Percentiles rank a stretch among this genome's conserved stretches.
phyloP scores from a whole-genome alignment of 2,888 invertebrate genomes.

The Iphiclides podalirius region DNA sequence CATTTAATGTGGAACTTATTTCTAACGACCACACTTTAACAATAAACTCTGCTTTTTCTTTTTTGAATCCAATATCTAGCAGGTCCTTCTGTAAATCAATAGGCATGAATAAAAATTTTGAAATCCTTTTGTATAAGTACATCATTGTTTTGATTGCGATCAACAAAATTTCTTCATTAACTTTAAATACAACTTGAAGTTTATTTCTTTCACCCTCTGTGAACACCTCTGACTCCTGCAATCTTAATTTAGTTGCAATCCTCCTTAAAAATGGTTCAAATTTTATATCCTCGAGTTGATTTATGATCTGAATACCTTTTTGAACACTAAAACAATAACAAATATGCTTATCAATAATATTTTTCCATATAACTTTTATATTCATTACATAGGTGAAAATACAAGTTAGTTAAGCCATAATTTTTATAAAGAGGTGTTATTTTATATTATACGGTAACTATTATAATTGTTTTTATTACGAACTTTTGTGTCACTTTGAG shows the following conservation, averaged over 20 bases:
- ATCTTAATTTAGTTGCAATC: conserved; percentile 56
- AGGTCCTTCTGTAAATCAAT: conserved; percentile 58
- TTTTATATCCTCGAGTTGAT: conserved; percentile 56
- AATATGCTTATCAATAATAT: conserved; percentile 13
- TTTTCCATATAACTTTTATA: too few relatives aligned
- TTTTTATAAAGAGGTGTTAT: too few relatives aligned
- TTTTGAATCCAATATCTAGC: conserved; percentile 47
- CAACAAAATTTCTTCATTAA: conserved; percentile 49
- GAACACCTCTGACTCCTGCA: conserved; percentile 58
- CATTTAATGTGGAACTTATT: conserved; percentile 55
- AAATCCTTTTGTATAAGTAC: conserved; percentile 57
- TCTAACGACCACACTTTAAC: conserved; percentile 67
- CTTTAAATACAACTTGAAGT: conserved; percentile 59
- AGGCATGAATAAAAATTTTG: conserved; percentile 70
- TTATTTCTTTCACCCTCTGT: conserved; percentile 59
- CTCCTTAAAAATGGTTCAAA: conserved; percentile 66
- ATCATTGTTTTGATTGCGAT: conserved; percentile 59
- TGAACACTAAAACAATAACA: conserved; percentile 48
- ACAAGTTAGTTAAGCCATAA: too few relatives aligned
- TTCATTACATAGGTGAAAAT: too few relatives aligned
- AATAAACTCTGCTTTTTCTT: conserved; percentile 57
- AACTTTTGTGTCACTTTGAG: conserved; percentile 56
- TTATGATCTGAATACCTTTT: conserved; percentile 56
- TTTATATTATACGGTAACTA: background rate
- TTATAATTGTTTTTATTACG: background rate